Evolutionary conservation across 2,113 vertebrate species (phyloP), one percentile per base, ranked within the genome.

Genomic region (Mustela nigripes): DNA sequence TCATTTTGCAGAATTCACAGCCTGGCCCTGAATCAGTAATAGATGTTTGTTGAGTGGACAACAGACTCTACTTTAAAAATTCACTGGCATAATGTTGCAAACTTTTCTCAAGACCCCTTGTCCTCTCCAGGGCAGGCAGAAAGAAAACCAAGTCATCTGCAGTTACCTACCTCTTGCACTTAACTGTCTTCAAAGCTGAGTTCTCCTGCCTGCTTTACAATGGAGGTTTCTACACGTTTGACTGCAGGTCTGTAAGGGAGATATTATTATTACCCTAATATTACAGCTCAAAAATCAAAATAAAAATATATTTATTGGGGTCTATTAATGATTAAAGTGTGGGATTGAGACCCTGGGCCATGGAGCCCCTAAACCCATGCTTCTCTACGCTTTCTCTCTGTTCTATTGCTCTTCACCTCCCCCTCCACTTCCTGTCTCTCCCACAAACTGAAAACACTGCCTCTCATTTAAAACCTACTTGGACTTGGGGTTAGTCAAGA

Each of bases 31-130:
- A 53, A 69, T 36, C n/a, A 67, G 74, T 33, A 56, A 90, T 91
- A 84, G 89, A 65, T 79, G 73, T 45, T 39, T 45, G 33, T 50
- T 92, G 56, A 89, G 22, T 53, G n/a, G 58, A 87, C 87, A 67
- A 85, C 28, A 45, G 58, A 92, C 92, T 89, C 48, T 78, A 62
- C 26, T 65, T 90, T 58, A 62, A 89, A 95, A 97, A 62, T 78
- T 95, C 39, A n/a, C 21, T 6, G 36, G 53, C n/a, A 12, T 63
- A 50, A 33, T 33, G 62, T 63, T 82, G 11, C 36, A 91, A 96
- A 96, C 1, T 1, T 36, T 73, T 87, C 81, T 80, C 42, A 39
- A 89, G 86, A 81, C 6, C 45, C 26, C 15, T 95, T 0, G 7
- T 28, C 11, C 50, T 95, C 21, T 86, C 22, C 48, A 42, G 36